Base-by-base conservation (phyloP, 2,113 vertebrate genomes). In the Thryonomys swinderianus region DNA sequence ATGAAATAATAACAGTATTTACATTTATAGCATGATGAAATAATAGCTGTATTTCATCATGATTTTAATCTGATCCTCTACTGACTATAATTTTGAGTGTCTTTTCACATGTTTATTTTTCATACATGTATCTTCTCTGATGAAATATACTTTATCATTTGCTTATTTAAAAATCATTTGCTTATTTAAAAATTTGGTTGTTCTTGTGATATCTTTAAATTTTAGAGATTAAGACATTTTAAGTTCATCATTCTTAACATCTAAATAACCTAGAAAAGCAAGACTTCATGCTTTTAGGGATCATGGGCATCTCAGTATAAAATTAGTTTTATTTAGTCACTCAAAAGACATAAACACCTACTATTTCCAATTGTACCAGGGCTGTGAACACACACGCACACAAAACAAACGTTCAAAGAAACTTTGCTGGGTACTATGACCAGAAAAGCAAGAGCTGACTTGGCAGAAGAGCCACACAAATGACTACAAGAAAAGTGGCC, bases 181-280 rank as follows among this genome's bases (percentile, higher is more conserved):
- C 8, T 69, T 45, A 73, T 88, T 83, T 88, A 40, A 67, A 85
- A 87, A 59, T 11, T 62, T 14, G 17, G 14, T 42, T 84, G 17
- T 59, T 3, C 88, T 55, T 53, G 17, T 55, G 8, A 90, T 23
- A 90, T 37, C 82, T 5, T 78, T 78, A 71, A 48, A 92, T 90
- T 48, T 89, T 73, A 73, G 40, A 83, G 40, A 85, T 91, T 30
- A 37, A 91, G 85, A 85, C 11, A 92, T 42, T 90, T 91, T 40
- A 87, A 64, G 12, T 84, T 59, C 12, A 88, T 64, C 14, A 32
- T 53, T 34, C 27, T 85, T 42, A 53, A 92, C 90, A 48, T 37
- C 32, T 90, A 95, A 91, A 86, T 74, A 93, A 48, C 12, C 8
- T 17, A 87, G 40, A 79, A 91, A 88, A 48, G 17, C 25, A 82